Conservation (phyloP, 2,888 invertebrate species). For the Xestia c-nigrum region DNA sequence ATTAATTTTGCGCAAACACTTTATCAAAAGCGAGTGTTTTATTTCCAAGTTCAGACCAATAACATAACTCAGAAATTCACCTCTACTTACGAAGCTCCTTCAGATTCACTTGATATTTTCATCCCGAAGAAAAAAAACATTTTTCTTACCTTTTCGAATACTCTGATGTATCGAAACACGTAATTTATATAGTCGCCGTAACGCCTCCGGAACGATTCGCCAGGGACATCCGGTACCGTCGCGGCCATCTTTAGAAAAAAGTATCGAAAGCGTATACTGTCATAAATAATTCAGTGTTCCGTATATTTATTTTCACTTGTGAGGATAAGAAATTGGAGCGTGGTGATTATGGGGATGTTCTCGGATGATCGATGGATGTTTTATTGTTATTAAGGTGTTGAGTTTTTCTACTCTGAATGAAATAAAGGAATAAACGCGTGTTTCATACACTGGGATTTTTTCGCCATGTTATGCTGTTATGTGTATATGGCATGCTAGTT, state of each 20-base stretch:
- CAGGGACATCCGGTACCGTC: conserved; percentile 69
- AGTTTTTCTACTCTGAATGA: conserved; percentile 21
- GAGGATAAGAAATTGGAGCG: conserved; percentile 51
- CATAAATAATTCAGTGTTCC: conserved; percentile 69
- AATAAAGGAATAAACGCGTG: conserved; percentile 26
- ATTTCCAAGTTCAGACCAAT: conserved; percentile 40
- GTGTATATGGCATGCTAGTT: conserved; percentile 10
- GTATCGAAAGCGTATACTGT: conserved; percentile 64
- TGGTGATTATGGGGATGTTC: conserved; percentile 54
- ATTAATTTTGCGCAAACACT: conserved; percentile 48
- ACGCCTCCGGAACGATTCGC: conserved; percentile 69
- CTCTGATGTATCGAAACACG: conserved; percentile 58
- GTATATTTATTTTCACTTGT: conserved; percentile 69
- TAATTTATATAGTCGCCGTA: conserved; percentile 64
- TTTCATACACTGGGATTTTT: conserved; percentile 3
- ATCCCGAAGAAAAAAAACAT: conserved; percentile 28
- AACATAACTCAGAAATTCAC: conserved; percentile 20
- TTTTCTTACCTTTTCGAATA: conserved; percentile 45
- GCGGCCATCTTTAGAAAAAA: conserved; percentile 70
- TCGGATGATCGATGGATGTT: conserved; percentile 49
- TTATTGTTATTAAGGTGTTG: conserved; percentile 51
- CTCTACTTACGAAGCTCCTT: conserved; percentile 8
- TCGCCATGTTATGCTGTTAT: not conserved
- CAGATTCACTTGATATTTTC: conserved; percentile 35
- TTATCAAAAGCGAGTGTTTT: conserved; percentile 25